A percentile compares a stretch with the other conserved stretches of the same genome.
Evolutionary conservation across 2,797 vertebrate genomes (phyloP).

Genomic region (Spinus olivaceus): DNA sequence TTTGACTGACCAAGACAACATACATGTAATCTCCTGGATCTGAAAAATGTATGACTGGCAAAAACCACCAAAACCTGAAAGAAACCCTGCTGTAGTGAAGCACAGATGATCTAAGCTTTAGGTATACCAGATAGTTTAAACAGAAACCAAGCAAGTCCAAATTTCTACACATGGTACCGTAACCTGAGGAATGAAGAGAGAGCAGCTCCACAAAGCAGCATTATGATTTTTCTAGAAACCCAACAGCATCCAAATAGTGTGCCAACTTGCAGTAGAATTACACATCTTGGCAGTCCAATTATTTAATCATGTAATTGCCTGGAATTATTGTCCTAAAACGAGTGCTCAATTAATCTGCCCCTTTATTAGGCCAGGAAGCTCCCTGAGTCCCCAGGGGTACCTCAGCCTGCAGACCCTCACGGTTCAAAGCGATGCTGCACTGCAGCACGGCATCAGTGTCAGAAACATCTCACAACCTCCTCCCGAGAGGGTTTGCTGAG

Average conservation of each 20-base stretch:
- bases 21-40: background rate
- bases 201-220: background rate
- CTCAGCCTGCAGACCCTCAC: background rate
- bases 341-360: background rate
- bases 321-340: background rate
- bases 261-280: background rate
- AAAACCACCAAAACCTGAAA: background rate
- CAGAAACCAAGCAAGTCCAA: background rate
- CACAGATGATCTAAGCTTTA: background rate
- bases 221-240: background rate
- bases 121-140: background rate
- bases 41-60: background rate
- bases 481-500: background rate
- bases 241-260: background rate
- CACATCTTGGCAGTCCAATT: background rate
- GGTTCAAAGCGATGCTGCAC: rapidly evolving
- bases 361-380: background rate
- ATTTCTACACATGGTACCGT: background rate
- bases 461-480: background rate
- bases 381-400: rapidly evolving
- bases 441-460: background rate
- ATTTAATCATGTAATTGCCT: background rate
- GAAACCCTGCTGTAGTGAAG: background rate
- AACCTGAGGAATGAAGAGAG: background rate
- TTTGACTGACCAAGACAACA: background rate